Evolutionary conservation across 2,888 invertebrate species (phyloP).

Genomic region (Operophtera brumata): DNA sequence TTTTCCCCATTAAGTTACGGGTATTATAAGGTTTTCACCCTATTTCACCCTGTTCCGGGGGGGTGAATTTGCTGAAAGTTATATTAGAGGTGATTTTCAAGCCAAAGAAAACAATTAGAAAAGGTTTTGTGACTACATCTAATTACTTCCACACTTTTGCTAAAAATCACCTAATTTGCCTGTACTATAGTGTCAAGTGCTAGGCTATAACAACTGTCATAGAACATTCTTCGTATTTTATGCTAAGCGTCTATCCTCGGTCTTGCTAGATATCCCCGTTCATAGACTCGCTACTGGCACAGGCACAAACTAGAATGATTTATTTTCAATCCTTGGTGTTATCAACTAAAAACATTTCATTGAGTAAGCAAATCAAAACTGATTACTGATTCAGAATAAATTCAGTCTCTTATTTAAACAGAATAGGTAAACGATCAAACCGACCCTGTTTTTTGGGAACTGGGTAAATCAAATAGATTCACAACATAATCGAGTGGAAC

Average conservation of each 20-base stretch:
- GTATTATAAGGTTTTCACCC: too few relatives aligned
- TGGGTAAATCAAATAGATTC: background rate
- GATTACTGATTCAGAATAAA: background rate
- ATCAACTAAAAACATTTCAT: background rate
- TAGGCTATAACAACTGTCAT: conserved; percentile 16
- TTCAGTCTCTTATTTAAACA: background rate
- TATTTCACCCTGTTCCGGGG: too few relatives aligned
- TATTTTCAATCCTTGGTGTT: background rate
- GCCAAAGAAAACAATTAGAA: too few relatives aligned
- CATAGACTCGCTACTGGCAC: background rate
- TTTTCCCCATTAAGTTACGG: too few relatives aligned
- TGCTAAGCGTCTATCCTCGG: conserved; percentile 11
- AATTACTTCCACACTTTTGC: too few relatives aligned
- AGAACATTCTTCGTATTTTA: conserved; percentile 16
- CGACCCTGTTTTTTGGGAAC: background rate
- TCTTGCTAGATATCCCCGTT: conserved; percentile 7
- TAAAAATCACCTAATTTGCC: too few relatives aligned
- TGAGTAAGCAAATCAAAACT: background rate
- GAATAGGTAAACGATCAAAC: background rate
- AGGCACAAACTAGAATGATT: background rate
- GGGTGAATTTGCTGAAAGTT: too few relatives aligned
- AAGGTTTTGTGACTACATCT: too few relatives aligned
- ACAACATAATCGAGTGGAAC: background rate
- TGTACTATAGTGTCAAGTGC: conserved; percentile 3
- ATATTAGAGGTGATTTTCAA: too few relatives aligned